Conservation (phyloP, 1,140 invertebrate species). For the Orchestia grillus region DNA sequence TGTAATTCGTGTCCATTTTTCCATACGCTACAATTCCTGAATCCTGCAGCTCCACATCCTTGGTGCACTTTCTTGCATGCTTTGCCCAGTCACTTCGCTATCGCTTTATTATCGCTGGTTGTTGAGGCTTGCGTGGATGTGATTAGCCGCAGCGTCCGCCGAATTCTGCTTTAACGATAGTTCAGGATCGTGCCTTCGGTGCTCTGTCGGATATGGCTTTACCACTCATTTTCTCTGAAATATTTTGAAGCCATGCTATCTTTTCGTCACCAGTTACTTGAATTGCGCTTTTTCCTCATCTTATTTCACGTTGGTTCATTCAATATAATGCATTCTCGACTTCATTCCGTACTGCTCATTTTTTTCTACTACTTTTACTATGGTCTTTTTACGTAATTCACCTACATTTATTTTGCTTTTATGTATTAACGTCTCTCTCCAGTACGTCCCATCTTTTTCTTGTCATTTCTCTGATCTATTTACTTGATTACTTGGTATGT, state of each 20-base stretch:
- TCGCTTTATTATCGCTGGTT: background rate
- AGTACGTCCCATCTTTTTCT: conserved; percentile 50
- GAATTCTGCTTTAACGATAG: background rate
- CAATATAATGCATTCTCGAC: background rate
- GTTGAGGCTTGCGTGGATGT: background rate
- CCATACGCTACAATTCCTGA: background rate
- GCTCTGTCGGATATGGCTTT: background rate
- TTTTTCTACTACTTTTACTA: conserved; percentile 22
- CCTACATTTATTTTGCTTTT: conserved; percentile 34
- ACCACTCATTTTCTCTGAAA: background rate
- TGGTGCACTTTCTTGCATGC: background rate
- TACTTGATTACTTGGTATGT: conserved; percentile 1
- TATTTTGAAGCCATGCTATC: background rate
- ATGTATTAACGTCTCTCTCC: background rate
- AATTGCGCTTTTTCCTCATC: background rate
- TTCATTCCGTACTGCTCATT: background rate
- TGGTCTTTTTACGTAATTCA: background rate
- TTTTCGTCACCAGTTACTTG: background rate
- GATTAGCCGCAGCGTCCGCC: background rate
- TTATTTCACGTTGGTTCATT: background rate
- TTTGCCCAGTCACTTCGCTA: background rate
- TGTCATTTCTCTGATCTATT: conserved; percentile 26
- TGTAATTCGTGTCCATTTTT: background rate
- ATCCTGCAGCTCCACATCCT: background rate
- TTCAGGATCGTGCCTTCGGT: background rate